Evolutionary conservation across 1,140 invertebrate genomes (phyloP), one percentile per base, ranked within the genome.

Genomic region (Bombyx mandarina): DNA sequence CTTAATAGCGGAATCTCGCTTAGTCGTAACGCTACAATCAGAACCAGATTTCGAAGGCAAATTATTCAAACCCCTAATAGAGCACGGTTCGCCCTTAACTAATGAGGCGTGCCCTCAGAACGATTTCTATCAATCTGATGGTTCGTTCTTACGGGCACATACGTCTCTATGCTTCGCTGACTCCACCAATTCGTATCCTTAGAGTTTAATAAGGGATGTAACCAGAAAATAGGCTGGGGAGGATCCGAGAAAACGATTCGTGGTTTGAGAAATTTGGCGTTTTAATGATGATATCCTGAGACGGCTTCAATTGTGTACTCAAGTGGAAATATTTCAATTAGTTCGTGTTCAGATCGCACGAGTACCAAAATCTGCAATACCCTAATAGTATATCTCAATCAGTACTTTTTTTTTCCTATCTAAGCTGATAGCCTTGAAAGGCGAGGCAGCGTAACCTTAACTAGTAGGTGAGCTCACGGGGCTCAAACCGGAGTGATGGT

Each of bases 201-300:
- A 77, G 66, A 75, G 74, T 79, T 80, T 80, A 83, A 82, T 80
- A 76, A 75, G 69, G 78, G 77, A 73, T 76, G 67, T 81, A 77
- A 75, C 79, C 74, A 71, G 75, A 57, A 70, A 56, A 72, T 64
- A 74, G 67, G 69, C 63, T 68, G 52, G 54, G 51, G 61, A 63
- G 60, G 72, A 69, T 74, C 26, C 26, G 26, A 35, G 26, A 35
- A 35, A 35, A 35, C 26, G 26, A 35, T 35, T 3, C 26, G 26
- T 35, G 26, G 26, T 35, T 66, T 65, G 44, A 60, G 65, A 58
- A 61, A 60, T 35, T 35, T 35, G 26, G 26, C 26, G 26, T 35
- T 49, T 65, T 65, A 66, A 65, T 47, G 46, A 22, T 22, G 22
- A 52, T 18, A 22, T 51, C 49, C 10, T 35, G 26, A 52, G 43